Evolutionary conservation across 1,140 invertebrate species (phyloP), one percentile per base, ranked within the genome.

Genomic region (Rhagoletis zephyria): DNA sequence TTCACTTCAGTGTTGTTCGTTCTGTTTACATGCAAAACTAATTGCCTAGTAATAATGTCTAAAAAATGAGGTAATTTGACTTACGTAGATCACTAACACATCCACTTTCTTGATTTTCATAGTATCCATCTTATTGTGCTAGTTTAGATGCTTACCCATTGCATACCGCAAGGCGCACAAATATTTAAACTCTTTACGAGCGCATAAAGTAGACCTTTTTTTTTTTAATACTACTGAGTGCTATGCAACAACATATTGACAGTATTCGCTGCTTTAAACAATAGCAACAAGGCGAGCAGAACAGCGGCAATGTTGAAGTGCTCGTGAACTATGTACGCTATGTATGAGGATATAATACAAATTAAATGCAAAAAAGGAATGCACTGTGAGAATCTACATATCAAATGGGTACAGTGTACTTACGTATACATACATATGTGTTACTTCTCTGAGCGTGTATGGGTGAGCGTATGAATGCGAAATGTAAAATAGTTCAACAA

Each of bases 401-500:
- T 77, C 45, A n/a, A 51, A 4, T 77, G n/a, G 9, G 12, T 0
- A 9, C 10, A 16, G 12, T 63, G 61, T 12, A n/a, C 12, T 63
- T 14, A 63, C 40, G 4, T 67, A 5, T 40, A 67, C 10, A 10
- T 67, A 67, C n/a, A 40, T 40, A 67, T 40, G 64, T 10, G 1
- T 0, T 30, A 30, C 30, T 30, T 30, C 30, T 30, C 30, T 40
- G 64, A 2, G 6, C n/a, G 19, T 56, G 19, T 9, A 30, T 63
- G 5, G 12, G 5, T 81, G 7, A 19, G 88, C 88, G 40, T 51
- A 91, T 91, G 91, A 91, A 90, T 91, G 91, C 89, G 90, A 90
- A 90, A 91, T 91, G 90, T 90, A 90, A 91, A 91, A 91, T 91
- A 91, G 90, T 91, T 91, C 90, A 91, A 91, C 90, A 91, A 91